A percentile compares a stretch with the other conserved stretches of the same genome.
Conservation (phyloP, 2,797 vertebrate genomes). For the Mergus octosetaceus region DNA sequence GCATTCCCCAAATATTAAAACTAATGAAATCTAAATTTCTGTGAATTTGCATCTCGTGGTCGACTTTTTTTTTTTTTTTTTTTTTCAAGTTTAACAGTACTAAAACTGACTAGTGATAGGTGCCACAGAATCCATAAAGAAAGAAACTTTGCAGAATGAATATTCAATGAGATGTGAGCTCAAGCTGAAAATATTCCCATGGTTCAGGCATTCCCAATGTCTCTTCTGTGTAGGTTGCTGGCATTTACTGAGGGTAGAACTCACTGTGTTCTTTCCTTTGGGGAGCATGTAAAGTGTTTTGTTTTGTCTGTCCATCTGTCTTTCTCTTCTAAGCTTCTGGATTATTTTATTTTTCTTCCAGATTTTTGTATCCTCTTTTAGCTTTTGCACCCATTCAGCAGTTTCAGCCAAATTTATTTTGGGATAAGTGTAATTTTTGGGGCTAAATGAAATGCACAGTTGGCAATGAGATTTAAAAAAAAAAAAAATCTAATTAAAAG, state of each 20-base stretch:
- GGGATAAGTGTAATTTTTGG: background rate
- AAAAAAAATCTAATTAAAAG: background rate
- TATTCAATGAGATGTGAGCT: background rate
- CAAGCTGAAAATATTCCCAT: background rate
- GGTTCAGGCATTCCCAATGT: background rate
- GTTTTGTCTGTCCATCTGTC: background rate
- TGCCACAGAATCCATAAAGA: background rate
- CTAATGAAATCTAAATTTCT: background rate
- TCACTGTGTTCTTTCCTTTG: background rate
- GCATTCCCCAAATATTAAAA: background rate
- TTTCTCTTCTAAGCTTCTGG: background rate
- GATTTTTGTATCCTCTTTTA: background rate
- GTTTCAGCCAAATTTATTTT: constrained; percentile 5
- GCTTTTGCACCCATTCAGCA: background rate
- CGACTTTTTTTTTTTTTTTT: background rate
- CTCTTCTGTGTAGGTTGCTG: constrained; percentile 3
- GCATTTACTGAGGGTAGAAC: constrained; percentile 7
- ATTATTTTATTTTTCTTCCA: background rate
- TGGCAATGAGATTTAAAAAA: background rate
- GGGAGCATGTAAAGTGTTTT: background rate
- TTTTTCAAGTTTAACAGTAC: background rate
- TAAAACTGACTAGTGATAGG: background rate
- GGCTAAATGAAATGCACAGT: background rate
- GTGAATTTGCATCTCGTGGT: background rate
- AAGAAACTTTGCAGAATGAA: background rate